phyloP scores from a whole-genome alignment of 2,888 invertebrate species.

The Phengaris arion region DNA sequence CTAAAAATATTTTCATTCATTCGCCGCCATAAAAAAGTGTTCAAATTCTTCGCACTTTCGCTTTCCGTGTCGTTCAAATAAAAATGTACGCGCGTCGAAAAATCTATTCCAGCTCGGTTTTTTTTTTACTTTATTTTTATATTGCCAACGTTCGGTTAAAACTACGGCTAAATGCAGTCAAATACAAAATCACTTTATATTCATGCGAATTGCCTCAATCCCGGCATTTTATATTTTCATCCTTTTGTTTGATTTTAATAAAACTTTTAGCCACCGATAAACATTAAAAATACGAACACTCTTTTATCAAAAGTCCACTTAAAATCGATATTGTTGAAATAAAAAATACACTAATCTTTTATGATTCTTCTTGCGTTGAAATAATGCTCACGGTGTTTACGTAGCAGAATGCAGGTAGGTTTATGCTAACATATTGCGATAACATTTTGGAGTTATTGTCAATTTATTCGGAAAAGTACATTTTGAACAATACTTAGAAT shows the following conservation, averaged over 20 bases:
- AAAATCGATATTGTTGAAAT: neutral
- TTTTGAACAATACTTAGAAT: neutral
- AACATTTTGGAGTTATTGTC: neutral
- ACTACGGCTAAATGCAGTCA: constrained; percentile 27
- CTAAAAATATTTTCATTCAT: constrained; percentile 53
- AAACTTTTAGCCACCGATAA: constrained; percentile 2
- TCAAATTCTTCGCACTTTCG: constrained; percentile 51
- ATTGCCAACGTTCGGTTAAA: constrained; percentile 25
- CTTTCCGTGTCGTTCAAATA: constrained; percentile 52
- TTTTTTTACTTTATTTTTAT: constrained; percentile 31
- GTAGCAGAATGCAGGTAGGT: neutral
- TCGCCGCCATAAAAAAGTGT: constrained; percentile 48
- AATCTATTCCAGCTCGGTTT: constrained; percentile 44
- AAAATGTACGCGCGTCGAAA: constrained; percentile 46
- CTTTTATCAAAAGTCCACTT: neutral
- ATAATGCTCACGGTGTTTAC: neutral
- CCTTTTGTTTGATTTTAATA: constrained; percentile 10
- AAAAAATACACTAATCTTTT: neutral
- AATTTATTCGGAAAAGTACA: neutral
- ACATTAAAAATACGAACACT: neutral
- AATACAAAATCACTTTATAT: constrained; percentile 26
- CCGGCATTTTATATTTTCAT: constrained; percentile 13
- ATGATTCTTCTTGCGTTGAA: neutral
- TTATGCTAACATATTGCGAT: neutral
- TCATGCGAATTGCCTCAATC: constrained; percentile 18